Percentiles rank a stretch among this genome's conserved stretches.
Conservation (phyloP, 2,797 vertebrate genomes). For the Huso huso region DNA sequence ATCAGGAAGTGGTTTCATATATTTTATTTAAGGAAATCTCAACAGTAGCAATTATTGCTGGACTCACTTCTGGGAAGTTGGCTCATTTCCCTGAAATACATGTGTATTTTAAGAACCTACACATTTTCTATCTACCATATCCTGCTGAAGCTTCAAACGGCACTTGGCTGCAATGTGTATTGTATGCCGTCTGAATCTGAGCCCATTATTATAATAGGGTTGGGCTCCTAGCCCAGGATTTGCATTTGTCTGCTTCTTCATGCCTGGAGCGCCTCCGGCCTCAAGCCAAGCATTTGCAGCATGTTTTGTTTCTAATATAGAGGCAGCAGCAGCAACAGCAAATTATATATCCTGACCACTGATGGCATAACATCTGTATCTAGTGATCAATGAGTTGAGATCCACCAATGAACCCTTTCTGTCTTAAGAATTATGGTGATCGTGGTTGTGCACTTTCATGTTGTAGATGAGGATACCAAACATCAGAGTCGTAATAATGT, state of each 20-base stretch:
- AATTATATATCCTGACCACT: neutral
- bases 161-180: neutral
- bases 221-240: slow-evolving; percentile 6
- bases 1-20: too few relatives aligned
- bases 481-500: slow-evolving; percentile 9
- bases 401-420: neutral
- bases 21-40: too few relatives aligned
- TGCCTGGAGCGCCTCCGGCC: neutral
- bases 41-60: too few relatives aligned
- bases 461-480: neutral
- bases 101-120: too few relatives aligned
- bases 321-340: neutral
- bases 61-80: too few relatives aligned
- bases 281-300: slow-evolving; percentile 1
- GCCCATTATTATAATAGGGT: neutral
- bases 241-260: neutral
- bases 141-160: neutral
- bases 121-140: too few relatives aligned
- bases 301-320: neutral
- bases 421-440: too few relatives aligned
- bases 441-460: too few relatives aligned
- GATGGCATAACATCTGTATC: slow-evolving; percentile 2
- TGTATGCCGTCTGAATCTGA: neutral
- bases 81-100: too few relatives aligned
- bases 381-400: neutral